A percentile compares a stretch with the other conserved stretches of the same genome.
phyloP scores from a whole-genome alignment of 2,113 vertebrate genomes.

The Gorilla gorilla region DNA sequence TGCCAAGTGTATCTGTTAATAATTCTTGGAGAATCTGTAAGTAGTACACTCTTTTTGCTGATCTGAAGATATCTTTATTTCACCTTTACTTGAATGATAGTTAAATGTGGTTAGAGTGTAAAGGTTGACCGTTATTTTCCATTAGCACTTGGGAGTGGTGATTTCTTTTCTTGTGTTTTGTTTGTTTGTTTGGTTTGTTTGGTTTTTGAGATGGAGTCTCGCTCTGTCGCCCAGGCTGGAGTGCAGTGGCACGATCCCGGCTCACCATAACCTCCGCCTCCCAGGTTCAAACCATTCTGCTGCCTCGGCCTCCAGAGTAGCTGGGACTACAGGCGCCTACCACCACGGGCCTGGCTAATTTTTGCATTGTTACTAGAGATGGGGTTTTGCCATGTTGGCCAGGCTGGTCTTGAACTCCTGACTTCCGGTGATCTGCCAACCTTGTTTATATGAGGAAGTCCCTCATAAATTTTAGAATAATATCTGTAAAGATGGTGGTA shows the following conservation, averaged over 20 bases:
- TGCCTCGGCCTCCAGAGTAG: not conserved
- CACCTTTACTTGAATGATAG: not conserved
- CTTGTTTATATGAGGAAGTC: not conserved
- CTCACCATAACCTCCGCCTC: not conserved
- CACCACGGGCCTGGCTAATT: not conserved
- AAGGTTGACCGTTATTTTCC: not conserved
- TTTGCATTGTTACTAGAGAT: not conserved
- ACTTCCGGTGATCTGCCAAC: not conserved
- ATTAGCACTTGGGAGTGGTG: not conserved
- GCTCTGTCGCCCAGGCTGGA: not conserved
- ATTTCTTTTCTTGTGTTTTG: not conserved
- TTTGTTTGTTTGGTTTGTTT: not conserved
- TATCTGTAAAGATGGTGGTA: not conserved
- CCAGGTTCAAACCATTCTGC: not conserved
- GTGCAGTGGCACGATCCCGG: not conserved
- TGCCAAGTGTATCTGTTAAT: not conserved
- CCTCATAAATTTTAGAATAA: not conserved
- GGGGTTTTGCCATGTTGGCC: not conserved
- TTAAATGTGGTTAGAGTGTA: not conserved
- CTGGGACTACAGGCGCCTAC: not conserved
- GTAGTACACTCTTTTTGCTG: not conserved
- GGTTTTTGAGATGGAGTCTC: not conserved
- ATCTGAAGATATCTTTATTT: not conserved
- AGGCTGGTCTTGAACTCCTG: not conserved
- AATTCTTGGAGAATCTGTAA: not conserved